Percentiles rank a stretch among this genome's conserved stretches.
phyloP scores from a whole-genome alignment of 2,797 vertebrate species.

The Malurus leucopterus region DNA sequence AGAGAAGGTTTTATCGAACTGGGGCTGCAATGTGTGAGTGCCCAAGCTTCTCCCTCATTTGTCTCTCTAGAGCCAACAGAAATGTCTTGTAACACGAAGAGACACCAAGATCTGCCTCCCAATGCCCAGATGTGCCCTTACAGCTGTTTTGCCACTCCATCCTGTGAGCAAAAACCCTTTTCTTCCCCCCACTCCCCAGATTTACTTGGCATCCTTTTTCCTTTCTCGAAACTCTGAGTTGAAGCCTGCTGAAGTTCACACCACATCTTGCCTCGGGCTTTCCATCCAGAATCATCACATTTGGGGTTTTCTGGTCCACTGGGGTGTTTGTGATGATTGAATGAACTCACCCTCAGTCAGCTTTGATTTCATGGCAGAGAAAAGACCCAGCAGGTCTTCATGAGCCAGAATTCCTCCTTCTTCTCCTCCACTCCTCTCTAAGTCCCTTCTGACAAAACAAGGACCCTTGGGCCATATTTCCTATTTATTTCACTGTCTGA shows the following conservation, averaged over 20 bases:
- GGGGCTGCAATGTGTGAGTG: not conserved
- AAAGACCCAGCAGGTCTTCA: not conserved
- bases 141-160: not conserved
- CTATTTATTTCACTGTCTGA: slow-evolving; percentile 60
- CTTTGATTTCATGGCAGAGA: slow-evolving; percentile 27
- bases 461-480: slow-evolving; percentile 30
- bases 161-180: not conserved
- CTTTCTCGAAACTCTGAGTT: not conserved
- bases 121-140: rapidly evolving
- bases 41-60: not conserved
- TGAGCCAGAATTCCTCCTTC: not conserved
- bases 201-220: not conserved
- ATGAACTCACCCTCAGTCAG: not conserved
- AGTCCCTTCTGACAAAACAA: slow-evolving; percentile 43
- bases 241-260: not conserved
- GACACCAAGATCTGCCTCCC: not conserved
- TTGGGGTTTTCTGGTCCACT: not conserved
- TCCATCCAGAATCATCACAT: not conserved
- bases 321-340: not conserved
- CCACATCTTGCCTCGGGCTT: not conserved
- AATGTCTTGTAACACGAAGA: not conserved
- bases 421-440: slow-evolving; percentile 19
- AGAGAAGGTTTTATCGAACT: not conserved
- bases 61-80: not conserved
- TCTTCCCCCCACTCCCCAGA: not conserved